phyloP scores from a whole-genome alignment of 2,888 invertebrate species.

The Polia nebulosa region DNA sequence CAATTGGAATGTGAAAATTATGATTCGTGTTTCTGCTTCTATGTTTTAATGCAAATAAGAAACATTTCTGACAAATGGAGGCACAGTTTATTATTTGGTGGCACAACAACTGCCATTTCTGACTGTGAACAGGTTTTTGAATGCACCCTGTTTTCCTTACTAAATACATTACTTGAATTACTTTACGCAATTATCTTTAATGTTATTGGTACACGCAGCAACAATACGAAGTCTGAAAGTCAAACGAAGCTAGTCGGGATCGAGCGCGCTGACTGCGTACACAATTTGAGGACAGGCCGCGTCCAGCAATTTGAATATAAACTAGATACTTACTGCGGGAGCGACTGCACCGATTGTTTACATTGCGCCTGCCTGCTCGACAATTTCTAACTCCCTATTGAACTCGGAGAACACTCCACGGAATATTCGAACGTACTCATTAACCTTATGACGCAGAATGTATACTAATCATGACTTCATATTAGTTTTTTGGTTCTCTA shows the following conservation, averaged over 20 bases:
- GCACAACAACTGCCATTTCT: background rate
- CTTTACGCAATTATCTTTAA: slow-evolving; percentile 5
- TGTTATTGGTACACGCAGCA: slow-evolving; percentile 31
- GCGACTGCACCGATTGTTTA: slow-evolving; percentile 73
- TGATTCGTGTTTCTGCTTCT: slow-evolving; percentile 19
- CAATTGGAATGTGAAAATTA: slow-evolving; percentile 50
- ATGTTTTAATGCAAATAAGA: slow-evolving; percentile 28
- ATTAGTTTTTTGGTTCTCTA: background rate
- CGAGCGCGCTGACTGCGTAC: slow-evolving; percentile 62
- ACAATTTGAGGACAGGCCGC: slow-evolving; percentile 66
- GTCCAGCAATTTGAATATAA: slow-evolving; percentile 82
- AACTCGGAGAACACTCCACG: slow-evolving; percentile 55
- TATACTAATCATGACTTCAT: slow-evolving; percentile 1
- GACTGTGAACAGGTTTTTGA: background rate
- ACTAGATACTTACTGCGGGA: slow-evolving; percentile 74
- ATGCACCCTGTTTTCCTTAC: background rate
- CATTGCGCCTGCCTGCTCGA: slow-evolving; percentile 61
- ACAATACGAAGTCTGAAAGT: slow-evolving; percentile 61
- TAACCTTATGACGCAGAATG: slow-evolving; percentile 38
- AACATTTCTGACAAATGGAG: slow-evolving; percentile 1
- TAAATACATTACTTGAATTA: background rate
- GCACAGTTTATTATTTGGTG: slow-evolving; percentile 1
- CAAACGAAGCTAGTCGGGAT: slow-evolving; percentile 61
- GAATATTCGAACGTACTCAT: slow-evolving; percentile 57
- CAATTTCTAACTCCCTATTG: slow-evolving; percentile 62